Conservation (phyloP, 1,140 invertebrate species). For the Lepeophtheirus salmonis region DNA sequence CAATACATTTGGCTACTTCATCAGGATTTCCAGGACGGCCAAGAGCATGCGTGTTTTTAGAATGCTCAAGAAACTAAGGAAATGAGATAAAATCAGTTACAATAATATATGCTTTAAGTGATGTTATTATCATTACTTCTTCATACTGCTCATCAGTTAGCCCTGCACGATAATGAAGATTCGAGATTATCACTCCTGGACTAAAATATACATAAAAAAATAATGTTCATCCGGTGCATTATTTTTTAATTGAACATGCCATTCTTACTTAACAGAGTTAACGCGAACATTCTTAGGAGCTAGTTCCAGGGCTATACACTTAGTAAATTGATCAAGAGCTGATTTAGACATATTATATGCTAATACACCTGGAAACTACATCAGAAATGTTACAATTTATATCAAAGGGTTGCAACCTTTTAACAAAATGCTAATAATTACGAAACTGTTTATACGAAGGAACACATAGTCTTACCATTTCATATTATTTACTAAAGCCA, state of each 20-base stretch:
- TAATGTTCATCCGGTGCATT: not conserved
- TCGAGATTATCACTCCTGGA: conserved; percentile 54
- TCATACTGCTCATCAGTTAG: conserved; percentile 46
- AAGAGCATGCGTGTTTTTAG: conserved; percentile 55
- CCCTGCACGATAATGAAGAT: conserved; percentile 52
- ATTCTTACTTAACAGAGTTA: conserved; percentile 26
- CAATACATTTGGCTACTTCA: conserved; percentile 60
- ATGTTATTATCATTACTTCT: conserved; percentile 43
- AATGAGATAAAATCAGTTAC: no score
- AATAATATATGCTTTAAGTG: no score
- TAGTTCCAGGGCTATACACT: conserved; percentile 36
- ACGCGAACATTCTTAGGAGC: conserved; percentile 25
- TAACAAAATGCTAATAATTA: no score
- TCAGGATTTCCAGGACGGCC: conserved; percentile 48
- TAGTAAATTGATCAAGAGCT: conserved; percentile 45
- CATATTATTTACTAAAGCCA: no score
- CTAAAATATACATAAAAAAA: not conserved
- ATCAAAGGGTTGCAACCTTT: no score
- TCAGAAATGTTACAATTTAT: no score
- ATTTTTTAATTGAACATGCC: not conserved
- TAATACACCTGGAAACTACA: conserved; percentile 27
- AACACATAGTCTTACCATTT: no score
- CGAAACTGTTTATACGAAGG: no score
- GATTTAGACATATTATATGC: conserved; percentile 44
- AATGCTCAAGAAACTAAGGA: conserved; percentile 26